Evolutionary conservation across 1,140 invertebrate genomes (phyloP).

Genomic region (Listronotus bonariensis): DNA sequence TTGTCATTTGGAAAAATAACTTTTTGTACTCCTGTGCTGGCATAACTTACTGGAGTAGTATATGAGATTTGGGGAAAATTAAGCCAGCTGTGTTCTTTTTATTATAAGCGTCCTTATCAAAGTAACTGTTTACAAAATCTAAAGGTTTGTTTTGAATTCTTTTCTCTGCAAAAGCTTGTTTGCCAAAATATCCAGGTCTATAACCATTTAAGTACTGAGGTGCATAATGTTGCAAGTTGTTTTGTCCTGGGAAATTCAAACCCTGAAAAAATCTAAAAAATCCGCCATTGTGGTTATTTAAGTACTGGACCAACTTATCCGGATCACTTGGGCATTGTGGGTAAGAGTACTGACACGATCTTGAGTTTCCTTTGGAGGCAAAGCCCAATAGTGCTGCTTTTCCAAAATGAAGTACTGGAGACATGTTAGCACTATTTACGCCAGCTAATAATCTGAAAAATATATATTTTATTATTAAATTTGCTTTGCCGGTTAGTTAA

Average conservation of each 20-base stretch:
- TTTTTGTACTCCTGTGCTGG: background rate
- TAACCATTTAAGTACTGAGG: slow-evolving; percentile 26
- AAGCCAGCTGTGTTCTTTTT: slow-evolving; percentile 7
- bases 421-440: slow-evolving; percentile 56
- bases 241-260: slow-evolving; percentile 10
- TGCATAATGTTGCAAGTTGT: slow-evolving; percentile 24
- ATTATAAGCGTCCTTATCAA: background rate
- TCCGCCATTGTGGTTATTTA: slow-evolving; percentile 85
- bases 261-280: slow-evolving; percentile 79
- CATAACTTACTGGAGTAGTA: background rate
- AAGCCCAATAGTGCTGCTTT: slow-evolving; percentile 74
- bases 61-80: slow-evolving; percentile 1
- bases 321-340: slow-evolving; percentile 74
- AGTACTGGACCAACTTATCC: slow-evolving; percentile 72
- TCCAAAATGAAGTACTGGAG: slow-evolving; percentile 71
- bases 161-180: slow-evolving; percentile 30
- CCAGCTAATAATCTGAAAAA: slow-evolving; percentile 58
- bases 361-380: slow-evolving; percentile 64
- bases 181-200: slow-evolving; percentile 7
- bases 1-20: background rate
- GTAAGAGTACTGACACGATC: slow-evolving; percentile 68
- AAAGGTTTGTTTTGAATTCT: slow-evolving; percentile 40
- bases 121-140: slow-evolving; percentile 1
- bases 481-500: too few relatives aligned
- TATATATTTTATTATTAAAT: slow-evolving; percentile 15